phyloP scores from a whole-genome alignment of 2,797 vertebrate species.

The Helostoma temminkii region DNA sequence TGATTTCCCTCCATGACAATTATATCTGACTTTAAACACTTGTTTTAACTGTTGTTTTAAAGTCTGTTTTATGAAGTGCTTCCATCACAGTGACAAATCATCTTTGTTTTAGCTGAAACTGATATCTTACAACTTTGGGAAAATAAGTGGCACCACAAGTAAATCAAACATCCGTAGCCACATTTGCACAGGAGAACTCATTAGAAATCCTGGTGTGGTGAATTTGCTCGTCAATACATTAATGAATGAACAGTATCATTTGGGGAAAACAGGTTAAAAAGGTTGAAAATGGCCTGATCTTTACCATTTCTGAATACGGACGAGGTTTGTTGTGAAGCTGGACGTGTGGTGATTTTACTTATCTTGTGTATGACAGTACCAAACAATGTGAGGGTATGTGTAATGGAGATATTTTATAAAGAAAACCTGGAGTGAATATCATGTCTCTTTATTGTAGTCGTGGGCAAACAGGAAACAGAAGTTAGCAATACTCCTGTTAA shows the following conservation, averaged over 20 bases:
- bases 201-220: no score
- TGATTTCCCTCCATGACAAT: slow-evolving; percentile 26
- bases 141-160: slow-evolving; percentile 10
- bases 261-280: neutral
- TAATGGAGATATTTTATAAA: slow-evolving; percentile 80
- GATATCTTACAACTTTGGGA: slow-evolving; percentile 15
- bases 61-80: slow-evolving; percentile 23
- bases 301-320: slow-evolving; percentile 35
- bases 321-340: slow-evolving; percentile 59
- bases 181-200: slow-evolving; percentile 7
- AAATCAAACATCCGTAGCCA: slow-evolving; percentile 30
- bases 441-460: slow-evolving; percentile 39
- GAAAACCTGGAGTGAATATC: slow-evolving; percentile 68
- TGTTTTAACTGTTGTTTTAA: slow-evolving; percentile 21
- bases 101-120: neutral
- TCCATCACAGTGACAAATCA: slow-evolving; percentile 20
- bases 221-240: no score
- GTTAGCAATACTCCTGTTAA: neutral
- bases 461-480: neutral
- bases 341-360: slow-evolving; percentile 61
- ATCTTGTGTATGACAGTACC: slow-evolving; percentile 72
- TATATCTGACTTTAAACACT: slow-evolving; percentile 18
- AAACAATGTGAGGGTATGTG: slow-evolving; percentile 67
- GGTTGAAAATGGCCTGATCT: slow-evolving; percentile 13
- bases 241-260: slow-evolving; percentile 23